phyloP scores from a whole-genome alignment of 2,113 vertebrate species.

The Telmatochromis sp. region DNA sequence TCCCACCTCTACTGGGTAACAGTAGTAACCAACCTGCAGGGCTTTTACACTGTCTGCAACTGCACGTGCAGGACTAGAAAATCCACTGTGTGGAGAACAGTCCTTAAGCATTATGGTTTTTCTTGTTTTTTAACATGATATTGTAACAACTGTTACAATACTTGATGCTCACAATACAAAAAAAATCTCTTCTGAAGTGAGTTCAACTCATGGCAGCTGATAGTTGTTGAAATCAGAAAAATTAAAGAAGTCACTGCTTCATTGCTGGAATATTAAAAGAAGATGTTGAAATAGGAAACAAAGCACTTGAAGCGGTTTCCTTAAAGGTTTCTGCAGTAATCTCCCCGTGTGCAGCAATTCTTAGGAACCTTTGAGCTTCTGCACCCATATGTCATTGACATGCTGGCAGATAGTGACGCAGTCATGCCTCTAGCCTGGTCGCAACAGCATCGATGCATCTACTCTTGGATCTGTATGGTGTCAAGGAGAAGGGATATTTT shows the following conservation, averaged over 20 bases:
- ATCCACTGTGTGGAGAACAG: not conserved
- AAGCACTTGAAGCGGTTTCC: not conserved
- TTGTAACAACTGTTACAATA: not conserved
- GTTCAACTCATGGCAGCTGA: not conserved
- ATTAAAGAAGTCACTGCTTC: not conserved
- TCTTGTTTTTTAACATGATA: not conserved
- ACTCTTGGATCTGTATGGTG: not conserved
- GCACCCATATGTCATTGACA: not conserved
- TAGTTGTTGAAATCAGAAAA: not conserved
- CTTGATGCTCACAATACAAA: not conserved
- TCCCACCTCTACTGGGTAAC: not conserved
- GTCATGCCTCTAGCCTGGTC: not conserved
- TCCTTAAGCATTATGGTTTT: not conserved
- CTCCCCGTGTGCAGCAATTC: not conserved
- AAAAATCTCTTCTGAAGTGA: accelerated
- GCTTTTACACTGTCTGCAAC: not conserved
- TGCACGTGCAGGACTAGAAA: not conserved
- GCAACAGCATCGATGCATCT: not conserved
- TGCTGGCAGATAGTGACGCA: not conserved
- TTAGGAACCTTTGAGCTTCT: not conserved
- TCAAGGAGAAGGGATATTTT: not conserved
- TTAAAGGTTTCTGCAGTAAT: not conserved
- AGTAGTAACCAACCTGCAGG: not conserved
- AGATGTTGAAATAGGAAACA: not conserved
- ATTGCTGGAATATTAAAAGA: not conserved